These are phyloP conservation scores for Atractosteus spatula DNA, from an alignment of 2,113 vertebrate genomes.

Conservation along the genomic window DNA sequence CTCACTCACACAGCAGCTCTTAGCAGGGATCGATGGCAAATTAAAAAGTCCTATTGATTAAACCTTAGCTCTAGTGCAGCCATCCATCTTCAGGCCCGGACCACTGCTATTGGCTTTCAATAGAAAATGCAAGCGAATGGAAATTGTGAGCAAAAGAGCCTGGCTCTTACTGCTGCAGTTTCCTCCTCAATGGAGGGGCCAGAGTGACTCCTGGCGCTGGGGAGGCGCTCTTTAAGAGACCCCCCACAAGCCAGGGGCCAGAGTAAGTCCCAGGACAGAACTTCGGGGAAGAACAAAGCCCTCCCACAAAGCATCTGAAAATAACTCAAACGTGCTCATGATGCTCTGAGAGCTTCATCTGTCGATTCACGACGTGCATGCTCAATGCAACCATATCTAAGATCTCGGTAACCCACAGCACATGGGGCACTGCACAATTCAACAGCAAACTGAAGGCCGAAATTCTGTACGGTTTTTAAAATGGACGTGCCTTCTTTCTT, in stretches of 20 bases:
- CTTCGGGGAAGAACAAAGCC: no score
- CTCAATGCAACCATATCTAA: no score
- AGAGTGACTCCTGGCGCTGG: neutral
- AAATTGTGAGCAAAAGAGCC: conserved; percentile 64
- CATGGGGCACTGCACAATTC: no score
- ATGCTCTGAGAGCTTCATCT: no score
- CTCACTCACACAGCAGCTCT: conserved; percentile 60
- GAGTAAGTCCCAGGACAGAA: neutral
- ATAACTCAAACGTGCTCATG: no score
- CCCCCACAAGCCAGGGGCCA: neutral
- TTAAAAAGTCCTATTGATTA: conserved; percentile 82
- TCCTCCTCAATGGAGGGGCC: neutral
- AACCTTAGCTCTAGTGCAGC: conserved; percentile 76
- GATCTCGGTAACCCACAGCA: no score
- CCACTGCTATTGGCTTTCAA: conserved; percentile 74
- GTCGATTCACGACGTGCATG: no score
- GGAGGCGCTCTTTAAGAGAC: neutral
- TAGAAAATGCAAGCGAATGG: conserved; percentile 78
- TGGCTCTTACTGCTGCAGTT: neutral
- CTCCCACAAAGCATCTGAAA: no score
- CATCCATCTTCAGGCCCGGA: conserved; percentile 70
- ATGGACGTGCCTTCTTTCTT: no score
- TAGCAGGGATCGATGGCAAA: conserved; percentile 78
- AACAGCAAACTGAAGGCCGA: no score
- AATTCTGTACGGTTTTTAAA: no score